Percentiles rank a stretch among this genome's conserved stretches.
Evolutionary conservation across 2,888 invertebrate genomes (phyloP).

Genomic region (Anticlea derivata): DNA sequence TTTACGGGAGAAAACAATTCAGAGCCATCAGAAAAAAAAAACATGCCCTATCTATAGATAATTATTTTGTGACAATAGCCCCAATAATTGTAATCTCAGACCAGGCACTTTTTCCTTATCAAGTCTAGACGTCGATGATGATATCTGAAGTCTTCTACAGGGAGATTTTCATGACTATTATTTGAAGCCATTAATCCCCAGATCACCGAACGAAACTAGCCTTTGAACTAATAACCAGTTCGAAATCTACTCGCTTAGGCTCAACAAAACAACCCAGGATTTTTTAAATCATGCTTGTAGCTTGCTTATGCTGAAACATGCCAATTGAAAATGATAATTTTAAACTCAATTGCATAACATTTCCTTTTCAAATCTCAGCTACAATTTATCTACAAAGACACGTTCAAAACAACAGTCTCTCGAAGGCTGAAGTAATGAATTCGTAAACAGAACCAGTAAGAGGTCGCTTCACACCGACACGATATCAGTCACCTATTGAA

Average conservation of each 20-base stretch:
- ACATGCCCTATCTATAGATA: too few relatives aligned
- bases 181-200: too few relatives aligned
- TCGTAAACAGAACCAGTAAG: slow-evolving; percentile 69
- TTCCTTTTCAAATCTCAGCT: slow-evolving; percentile 7
- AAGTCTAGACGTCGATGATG: slow-evolving; percentile 28
- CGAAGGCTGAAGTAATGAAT: slow-evolving; percentile 39
- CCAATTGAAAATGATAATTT: not conserved
- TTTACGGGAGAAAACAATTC: too few relatives aligned
- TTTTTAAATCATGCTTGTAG: not conserved
- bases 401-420: slow-evolving; percentile 23
- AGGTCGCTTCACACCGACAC: slow-evolving; percentile 74
- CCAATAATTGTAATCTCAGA: slow-evolving; percentile 3
- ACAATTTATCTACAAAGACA: slow-evolving; percentile 18
- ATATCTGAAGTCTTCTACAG: not conserved
- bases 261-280: too few relatives aligned
- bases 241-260: too few relatives aligned
- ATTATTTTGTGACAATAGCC: too few relatives aligned
- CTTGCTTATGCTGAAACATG: not conserved
- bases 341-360: slow-evolving; percentile 15
- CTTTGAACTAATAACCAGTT: too few relatives aligned
- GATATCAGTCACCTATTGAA: slow-evolving; percentile 85
- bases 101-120: slow-evolving; percentile 23
- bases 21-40: too few relatives aligned
- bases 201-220: too few relatives aligned
- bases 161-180: not conserved